Base-by-base conservation (phyloP, 2,888 invertebrate genomes). In the Chymomyza caudatula region DNA sequence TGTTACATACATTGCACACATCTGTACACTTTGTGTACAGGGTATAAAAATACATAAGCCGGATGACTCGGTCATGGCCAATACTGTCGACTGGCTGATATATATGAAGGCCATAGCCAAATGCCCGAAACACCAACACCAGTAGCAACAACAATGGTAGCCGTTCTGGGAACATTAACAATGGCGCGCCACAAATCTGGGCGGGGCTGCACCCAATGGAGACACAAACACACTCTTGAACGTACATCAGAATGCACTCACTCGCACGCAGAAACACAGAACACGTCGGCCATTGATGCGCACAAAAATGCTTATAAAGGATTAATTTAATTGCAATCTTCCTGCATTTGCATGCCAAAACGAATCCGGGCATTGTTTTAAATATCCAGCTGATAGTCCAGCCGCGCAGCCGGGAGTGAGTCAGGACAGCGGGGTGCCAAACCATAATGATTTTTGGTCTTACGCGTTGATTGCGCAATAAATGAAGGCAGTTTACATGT, bases 251-350 rank as follows among this genome's bases (percentile, higher is more conserved):
- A n/a, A n/a, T 11, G 8, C 20, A 20, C 3, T 19, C 22, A 22
- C 13, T 0, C 20, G 22, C 22, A 22, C 13, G 19, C 20, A 13
- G n/a, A 47, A n/a, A 42, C 11, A 13, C 19, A 4, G 53, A 29
- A 3, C 60, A 80, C 82, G 78, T 67, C 69, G 73, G 52, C 68
- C 70, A 69, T 49, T 78, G 73, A 73, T 80, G 77, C 78, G 85
- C 71, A 75, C 74, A 77, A 73, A 85, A 85, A 84, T 85, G 84
- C 85, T 76, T 86, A 84, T 78, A 84, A 86, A 73, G 82, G 79
- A 86, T 84, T 84, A 86, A 86, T 86, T 86, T 82, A 78, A 86
- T 84, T 82, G 78, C 86, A 79, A 74, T 76, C 75, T 78, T 76
- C 76, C 37, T 11, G 11, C 61, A 61, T 61, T 57, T 57, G 43